A percentile compares a stretch with the other conserved stretches of the same genome.
Conservation (phyloP, 1,140 invertebrate genomes). For the Drosophila bipectinata region DNA sequence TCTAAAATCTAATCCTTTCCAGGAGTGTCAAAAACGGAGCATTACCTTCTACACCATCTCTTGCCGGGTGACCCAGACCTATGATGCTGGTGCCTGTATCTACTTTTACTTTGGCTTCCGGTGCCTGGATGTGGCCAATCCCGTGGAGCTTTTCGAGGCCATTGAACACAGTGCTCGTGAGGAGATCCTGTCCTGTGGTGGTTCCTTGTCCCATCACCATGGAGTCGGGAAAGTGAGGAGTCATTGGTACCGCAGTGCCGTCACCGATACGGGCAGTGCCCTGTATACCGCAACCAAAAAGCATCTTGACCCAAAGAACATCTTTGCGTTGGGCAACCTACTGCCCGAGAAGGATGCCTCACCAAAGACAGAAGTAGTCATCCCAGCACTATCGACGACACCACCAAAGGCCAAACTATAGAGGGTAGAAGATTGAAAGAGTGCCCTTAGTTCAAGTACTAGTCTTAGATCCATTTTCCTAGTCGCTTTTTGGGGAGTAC, state of each 20-base stretch:
- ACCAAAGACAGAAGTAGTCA: conserved; percentile 3
- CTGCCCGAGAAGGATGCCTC: conserved; percentile 39
- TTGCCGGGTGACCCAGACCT: conserved; percentile 96
- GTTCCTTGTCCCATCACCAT: conserved; percentile 98
- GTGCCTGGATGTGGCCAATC: conserved; percentile 88
- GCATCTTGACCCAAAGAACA: conserved; percentile 96
- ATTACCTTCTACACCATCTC: conserved; percentile 89
- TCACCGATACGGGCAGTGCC: conserved; percentile 90
- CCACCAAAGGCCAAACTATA: conserved; percentile 75
- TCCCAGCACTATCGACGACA: conserved; percentile 1
- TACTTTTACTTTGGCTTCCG: conserved; percentile 99
- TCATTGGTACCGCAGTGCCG: conserved; percentile 91
- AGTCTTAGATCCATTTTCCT: conserved; percentile 56
- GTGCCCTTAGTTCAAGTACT: conserved; percentile 48
- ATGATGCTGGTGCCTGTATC: conserved; percentile 98
- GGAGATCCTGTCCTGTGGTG: conserved; percentile 95
- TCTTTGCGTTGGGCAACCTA: conserved; percentile 96
- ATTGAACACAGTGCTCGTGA: conserved; percentile 94
- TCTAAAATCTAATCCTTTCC: neutral
- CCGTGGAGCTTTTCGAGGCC: conserved; percentile 92
- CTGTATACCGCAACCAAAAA: conserved; percentile 92
- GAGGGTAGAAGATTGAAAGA: conserved; percentile 41
- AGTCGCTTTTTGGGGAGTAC: conserved; percentile 39
- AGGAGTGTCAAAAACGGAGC: conserved; percentile 89
- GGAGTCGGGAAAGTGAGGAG: conserved; percentile 97